These are phyloP conservation scores for Axea sp. DNA, from an alignment of 2,888 invertebrate species.

Conservation along the genomic window DNA sequence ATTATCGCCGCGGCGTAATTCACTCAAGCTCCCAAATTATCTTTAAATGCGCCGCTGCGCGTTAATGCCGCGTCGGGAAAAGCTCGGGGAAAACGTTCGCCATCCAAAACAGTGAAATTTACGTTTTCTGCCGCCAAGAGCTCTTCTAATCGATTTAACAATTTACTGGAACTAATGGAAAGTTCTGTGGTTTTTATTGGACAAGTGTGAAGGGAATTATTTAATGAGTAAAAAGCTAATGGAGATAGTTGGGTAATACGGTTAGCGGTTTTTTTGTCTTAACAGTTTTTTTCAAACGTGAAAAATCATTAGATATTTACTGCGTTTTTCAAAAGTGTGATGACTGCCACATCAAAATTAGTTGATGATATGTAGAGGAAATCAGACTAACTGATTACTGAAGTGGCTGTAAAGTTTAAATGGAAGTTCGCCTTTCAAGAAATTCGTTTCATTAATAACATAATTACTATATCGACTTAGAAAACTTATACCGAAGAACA, in stretches of 20 bases:
- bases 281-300: background rate
- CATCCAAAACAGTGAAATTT: too few relatives aligned
- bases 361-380: conserved; percentile 29
- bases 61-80: conserved; percentile 54
- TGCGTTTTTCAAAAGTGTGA: conserved; percentile 47
- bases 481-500: too few relatives aligned
- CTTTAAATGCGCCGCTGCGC: conserved; percentile 54
- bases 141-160: conserved; percentile 57
- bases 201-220: conserved; percentile 50
- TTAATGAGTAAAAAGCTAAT: conserved; percentile 45
- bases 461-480: too few relatives aligned
- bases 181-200: conserved; percentile 48
- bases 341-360: conserved; percentile 30
- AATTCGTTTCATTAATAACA: too few relatives aligned
- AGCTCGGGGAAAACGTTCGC: conserved; percentile 58
- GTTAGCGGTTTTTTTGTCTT: conserved; percentile 34
- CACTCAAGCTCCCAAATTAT: conserved; percentile 64
- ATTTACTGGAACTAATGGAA: conserved; percentile 56
- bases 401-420: conserved; percentile 14
- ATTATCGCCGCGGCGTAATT: conserved; percentile 64
- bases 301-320: conserved; percentile 35
- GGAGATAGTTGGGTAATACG: conserved; percentile 41
- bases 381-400: conserved; percentile 28
- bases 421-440: too few relatives aligned
- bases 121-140: conserved; percentile 34